Conservation (phyloP, 2,797 vertebrate species). For the Pangasius larnaudii region DNA sequence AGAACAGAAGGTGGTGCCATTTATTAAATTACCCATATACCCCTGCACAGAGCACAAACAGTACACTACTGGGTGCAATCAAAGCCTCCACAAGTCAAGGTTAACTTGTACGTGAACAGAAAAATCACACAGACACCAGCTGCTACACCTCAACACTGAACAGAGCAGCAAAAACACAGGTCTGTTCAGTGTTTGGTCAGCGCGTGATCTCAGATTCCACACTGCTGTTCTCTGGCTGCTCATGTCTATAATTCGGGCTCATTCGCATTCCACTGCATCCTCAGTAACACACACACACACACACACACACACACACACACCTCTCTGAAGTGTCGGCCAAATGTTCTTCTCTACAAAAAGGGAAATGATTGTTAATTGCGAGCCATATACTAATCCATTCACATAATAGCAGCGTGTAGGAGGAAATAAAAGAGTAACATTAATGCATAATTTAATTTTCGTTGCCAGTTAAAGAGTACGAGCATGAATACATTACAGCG, state of each 20-base stretch:
- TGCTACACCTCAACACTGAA: constrained; percentile 17
- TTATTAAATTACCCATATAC: constrained; percentile 42
- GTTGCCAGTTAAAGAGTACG: constrained; percentile 44
- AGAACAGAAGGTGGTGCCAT: constrained; percentile 4
- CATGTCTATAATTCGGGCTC: constrained; percentile 22
- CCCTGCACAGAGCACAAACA: constrained; percentile 27
- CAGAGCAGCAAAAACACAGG: not conserved
- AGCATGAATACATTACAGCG: constrained; percentile 29
- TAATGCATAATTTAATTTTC: constrained; percentile 44
- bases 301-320: constrained; percentile 29
- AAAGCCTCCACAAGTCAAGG: constrained; percentile 43
- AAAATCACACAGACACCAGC: constrained; percentile 5
- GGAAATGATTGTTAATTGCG: constrained; percentile 46
- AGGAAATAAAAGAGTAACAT: constrained; percentile 21
- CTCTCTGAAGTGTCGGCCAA: constrained; percentile 25
- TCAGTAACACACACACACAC: constrained; percentile 16
- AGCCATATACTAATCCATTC: constrained; percentile 38
- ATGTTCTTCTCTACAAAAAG: constrained; percentile 30
- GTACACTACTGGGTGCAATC: constrained; percentile 27
- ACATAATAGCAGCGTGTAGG: constrained; percentile 22
- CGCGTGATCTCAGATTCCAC: constrained; percentile 24
- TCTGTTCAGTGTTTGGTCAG: constrained; percentile 12
- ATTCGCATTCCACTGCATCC: constrained; percentile 43
- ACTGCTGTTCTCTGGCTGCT: constrained; percentile 10
- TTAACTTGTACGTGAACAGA: constrained; percentile 25